phyloP scores from a whole-genome alignment of 1,140 invertebrate species.

The Akabosia matsudoensis region DNA sequence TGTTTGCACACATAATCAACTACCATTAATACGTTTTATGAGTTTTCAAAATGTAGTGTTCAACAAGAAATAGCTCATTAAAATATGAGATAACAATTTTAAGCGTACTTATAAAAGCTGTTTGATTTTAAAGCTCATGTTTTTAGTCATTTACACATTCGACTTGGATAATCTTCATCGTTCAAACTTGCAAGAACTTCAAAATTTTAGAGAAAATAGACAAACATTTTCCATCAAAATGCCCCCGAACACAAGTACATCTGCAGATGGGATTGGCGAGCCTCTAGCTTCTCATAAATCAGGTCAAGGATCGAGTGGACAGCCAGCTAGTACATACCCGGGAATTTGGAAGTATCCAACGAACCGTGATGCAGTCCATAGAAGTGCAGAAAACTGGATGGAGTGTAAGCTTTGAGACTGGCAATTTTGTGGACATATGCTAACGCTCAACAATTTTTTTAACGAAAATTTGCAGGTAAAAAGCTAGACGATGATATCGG shows the following conservation, averaged over 20 bases:
- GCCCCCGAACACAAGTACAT: neutral
- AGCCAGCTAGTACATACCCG: slow-evolving; percentile 29
- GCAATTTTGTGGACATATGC: neutral
- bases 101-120: no score
- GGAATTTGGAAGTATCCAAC: slow-evolving; percentile 47
- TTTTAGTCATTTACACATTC: no score
- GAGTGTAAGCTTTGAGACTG: slow-evolving; percentile 55
- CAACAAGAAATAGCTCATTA: no score
- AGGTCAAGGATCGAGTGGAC: neutral
- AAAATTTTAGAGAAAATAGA: no score
- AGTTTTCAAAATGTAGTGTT: no score
- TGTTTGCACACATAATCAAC: no score
- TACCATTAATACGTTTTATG: no score
- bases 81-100: no score
- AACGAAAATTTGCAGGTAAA: slow-evolving; percentile 29
- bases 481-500: slow-evolving; percentile 45
- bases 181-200: no score
- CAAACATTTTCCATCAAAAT: no score
- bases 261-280: neutral
- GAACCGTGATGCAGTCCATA: slow-evolving; percentile 41
- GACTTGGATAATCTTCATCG: no score
- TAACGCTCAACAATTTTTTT: neutral
- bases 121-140: no score
- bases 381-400: slow-evolving; percentile 56
- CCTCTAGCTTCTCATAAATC: neutral